Base-by-base conservation (phyloP, 2,113 vertebrate genomes). In the Halichoeres trimaculatus region DNA sequence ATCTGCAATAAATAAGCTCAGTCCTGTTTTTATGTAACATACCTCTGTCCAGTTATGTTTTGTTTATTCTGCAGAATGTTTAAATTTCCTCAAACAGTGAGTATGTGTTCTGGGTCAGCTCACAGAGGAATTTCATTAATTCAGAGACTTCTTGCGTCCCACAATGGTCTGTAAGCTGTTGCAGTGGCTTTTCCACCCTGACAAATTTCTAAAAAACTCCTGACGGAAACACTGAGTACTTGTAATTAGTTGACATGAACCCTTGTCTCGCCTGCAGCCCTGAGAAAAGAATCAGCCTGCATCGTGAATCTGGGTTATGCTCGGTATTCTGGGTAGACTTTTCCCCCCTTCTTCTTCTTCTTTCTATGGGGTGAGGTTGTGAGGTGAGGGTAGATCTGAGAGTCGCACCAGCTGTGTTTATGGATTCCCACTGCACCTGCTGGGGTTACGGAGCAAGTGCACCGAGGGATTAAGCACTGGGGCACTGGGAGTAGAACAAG, bases 401-500 rank as follows among this genome's bases (percentile, higher is more conserved):
- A 74, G 81, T 81, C 75, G 61, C 88, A 80, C 85, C 93, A 93
- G 93, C 94, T 94, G 93, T 94, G 92, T 94, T 93, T 93, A 93
- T 89, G 78, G 86, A 90, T 90, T 88, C 87, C 77, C 64, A 40
- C 82, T 88, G 90, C 90, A 94, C 93, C 92, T 94, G 91, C 88
- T 76, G 90, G 84, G 90, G 91, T 90, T 90, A 90, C 83, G n/a
- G 86, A 88, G 81, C 86, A 80, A 90, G 88, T 90, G 83, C 90
- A 86, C 84, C 57, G 70, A 23, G 85, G 89, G 93, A 92, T 92
- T 93, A 93, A 90, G 78, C 78, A 26, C 64, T 55, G 74, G 78
- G 90, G 78, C 80, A 79, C 88, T 59, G 81, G 82, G 85, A 87
- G 61, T 57, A 79, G 84, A 87, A 85, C 85, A 82, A 70, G 88